Evolutionary conservation across 1,140 invertebrate genomes (phyloP).

Genomic region (Camponotus floridanus): DNA sequence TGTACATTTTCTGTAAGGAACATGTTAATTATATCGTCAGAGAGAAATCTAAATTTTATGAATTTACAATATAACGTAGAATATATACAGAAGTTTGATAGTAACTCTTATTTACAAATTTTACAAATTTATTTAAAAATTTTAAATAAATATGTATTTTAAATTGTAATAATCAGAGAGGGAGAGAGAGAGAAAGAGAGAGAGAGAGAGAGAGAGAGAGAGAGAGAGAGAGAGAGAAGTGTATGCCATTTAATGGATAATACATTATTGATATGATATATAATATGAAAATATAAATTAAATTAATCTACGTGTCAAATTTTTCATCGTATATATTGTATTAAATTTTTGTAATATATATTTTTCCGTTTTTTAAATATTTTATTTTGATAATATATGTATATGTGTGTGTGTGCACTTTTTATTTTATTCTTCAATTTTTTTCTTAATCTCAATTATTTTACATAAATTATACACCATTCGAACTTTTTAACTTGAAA

Average conservation of each 20-base stretch:
- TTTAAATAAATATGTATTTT: constrained; percentile 31
- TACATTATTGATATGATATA: constrained; percentile 3
- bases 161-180: background rate
- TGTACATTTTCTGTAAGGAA: background rate
- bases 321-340: background rate
- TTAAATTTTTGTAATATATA: background rate
- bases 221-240: too few species aligned
- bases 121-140: constrained; percentile 5
- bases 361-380: background rate
- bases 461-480: background rate
- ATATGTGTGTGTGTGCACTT: background rate
- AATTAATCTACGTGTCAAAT: background rate
- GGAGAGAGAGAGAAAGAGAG: background rate
- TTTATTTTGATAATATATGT: background rate
- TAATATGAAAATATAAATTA: background rate
- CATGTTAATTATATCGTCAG: constrained; percentile 34
- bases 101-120: background rate
- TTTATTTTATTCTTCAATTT: background rate
- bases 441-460: background rate
- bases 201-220: too few species aligned
- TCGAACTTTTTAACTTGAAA: background rate
- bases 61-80: background rate
- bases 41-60: background rate
- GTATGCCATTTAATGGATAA: constrained; percentile 11
- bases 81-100: background rate